Base-by-base conservation (phyloP, 2,797 vertebrate genomes). In the Cryptoprocta ferox region DNA sequence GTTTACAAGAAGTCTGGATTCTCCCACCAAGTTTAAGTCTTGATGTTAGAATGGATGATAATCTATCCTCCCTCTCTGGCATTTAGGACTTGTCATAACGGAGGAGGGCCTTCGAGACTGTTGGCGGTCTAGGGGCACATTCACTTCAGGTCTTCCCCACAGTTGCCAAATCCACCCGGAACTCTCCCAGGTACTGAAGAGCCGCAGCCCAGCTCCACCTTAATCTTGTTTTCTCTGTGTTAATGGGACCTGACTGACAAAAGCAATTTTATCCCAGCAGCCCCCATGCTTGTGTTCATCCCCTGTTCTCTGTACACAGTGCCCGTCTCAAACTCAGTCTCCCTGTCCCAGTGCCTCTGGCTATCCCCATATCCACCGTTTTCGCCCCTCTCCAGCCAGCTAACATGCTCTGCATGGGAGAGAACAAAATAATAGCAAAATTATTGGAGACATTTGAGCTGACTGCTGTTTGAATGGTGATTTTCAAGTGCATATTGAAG, bases 331-430 rank as follows among this genome's bases (percentile, higher is more conserved):
- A 1, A 30, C 18, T 35, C 21, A 0, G 0, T 26, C 9, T 2
- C 0, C 5, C 3, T 3, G 21, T 19, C 15, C 21, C 39, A 5
- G 1, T 35, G 48, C 19, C 65, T 30, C 37, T 37, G 75, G 24
- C 73, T 9, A 3, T 21, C 56, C 3, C 10, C 13, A 0, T 11
- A 5, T 1, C 19, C 14, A 6, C 9, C 10, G 12, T 9, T 3
- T 21, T 14, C 18, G 6, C 3, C 13, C 2, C 6, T 3, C 1
- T 89, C 59, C 63, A 26, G 37, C 75, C n/a, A 13, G 35, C 24
- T 6, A 24, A 19, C 4, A 1, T 13, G 45, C 10, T 28, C 73
- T 89, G 19, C 1, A 0, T 6, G 26, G 39, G 9, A 35, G 18
- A 35, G 3, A 68, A 70, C 16, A 18, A 59, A 68, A 37, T 15